Evolutionary conservation across 2,113 vertebrate genomes (phyloP).

Genomic region (Rhinogobius similis): DNA sequence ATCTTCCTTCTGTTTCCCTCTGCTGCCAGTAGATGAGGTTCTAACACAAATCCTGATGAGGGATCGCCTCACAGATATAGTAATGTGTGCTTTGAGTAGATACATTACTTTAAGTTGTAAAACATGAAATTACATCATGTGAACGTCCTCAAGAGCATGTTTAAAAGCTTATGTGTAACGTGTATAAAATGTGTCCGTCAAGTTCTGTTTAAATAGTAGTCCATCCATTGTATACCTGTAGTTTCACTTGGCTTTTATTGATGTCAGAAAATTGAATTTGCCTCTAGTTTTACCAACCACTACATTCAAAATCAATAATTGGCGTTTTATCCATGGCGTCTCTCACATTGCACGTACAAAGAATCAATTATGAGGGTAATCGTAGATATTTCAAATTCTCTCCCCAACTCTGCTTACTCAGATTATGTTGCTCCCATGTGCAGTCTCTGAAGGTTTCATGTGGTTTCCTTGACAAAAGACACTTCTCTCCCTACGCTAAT

Average conservation of each 20-base stretch:
- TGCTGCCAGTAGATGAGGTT: no score
- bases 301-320: no score
- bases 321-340: not conserved
- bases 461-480: conserved; percentile 17
- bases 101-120: no score
- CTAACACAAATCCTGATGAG: no score
- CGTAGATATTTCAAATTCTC: not conserved
- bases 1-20: no score
- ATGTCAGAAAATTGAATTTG: not conserved
- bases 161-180: no score
- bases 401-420: conserved; percentile 1
- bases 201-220: no score
- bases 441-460: conserved; percentile 32
- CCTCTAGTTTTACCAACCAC: not conserved
- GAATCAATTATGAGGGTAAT: not conserved
- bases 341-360: not conserved
- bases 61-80: no score
- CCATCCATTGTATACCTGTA: not conserved
- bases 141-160: no score
- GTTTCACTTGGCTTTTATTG: not conserved
- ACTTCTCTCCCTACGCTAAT: conserved; percentile 28
- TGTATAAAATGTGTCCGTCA: no score
- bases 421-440: conserved; percentile 35
- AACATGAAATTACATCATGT: no score
- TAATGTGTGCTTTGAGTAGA: no score